These are phyloP conservation scores for Stigmatopora nigra DNA, from an alignment of 2,113 vertebrate species.

Conservation along the genomic window DNA sequence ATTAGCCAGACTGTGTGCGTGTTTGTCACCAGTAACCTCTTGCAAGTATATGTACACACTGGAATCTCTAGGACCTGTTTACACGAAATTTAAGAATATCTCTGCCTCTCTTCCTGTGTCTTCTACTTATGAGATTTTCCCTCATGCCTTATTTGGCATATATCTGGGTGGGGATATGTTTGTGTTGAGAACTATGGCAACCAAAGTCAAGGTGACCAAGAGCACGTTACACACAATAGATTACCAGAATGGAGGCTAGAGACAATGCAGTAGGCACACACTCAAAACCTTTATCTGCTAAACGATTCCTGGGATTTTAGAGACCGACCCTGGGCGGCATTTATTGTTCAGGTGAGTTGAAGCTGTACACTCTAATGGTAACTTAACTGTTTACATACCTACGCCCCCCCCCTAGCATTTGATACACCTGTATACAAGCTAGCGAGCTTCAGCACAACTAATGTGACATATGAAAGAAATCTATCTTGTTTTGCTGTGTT, in stretches of 20 bases:
- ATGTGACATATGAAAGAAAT: too few relatives aligned
- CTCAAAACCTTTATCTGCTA: slow-evolving; percentile 68
- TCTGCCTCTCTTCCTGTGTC: slow-evolving; percentile 61
- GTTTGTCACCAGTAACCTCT: slow-evolving; percentile 60
- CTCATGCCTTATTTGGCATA: slow-evolving; percentile 75
- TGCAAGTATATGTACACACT: slow-evolving; percentile 57
- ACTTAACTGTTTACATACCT: background rate
- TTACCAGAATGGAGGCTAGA: slow-evolving; percentile 70
- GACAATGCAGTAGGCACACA: slow-evolving; percentile 73
- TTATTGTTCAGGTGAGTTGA: slow-evolving; percentile 69
- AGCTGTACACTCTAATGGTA: slow-evolving; percentile 43
- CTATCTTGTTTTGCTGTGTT: background rate
- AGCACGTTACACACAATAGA: slow-evolving; percentile 76
- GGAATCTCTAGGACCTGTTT: slow-evolving; percentile 60
- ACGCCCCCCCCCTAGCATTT: background rate
- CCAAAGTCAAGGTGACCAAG: slow-evolving; percentile 81
- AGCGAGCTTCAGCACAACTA: background rate
- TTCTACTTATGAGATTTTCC: slow-evolving; percentile 70
- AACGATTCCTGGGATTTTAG: slow-evolving; percentile 68
- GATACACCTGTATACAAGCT: background rate
- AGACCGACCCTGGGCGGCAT: slow-evolving; percentile 63
- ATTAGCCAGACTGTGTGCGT: slow-evolving; percentile 63
- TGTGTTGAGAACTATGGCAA: slow-evolving; percentile 76
- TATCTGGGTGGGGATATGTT: slow-evolving; percentile 79
- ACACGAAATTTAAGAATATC: slow-evolving; percentile 67